Evolutionary conservation across 2,113 vertebrate species (phyloP), one percentile per base, ranked within the genome.

Genomic region (Kryptolebias marmoratus): DNA sequence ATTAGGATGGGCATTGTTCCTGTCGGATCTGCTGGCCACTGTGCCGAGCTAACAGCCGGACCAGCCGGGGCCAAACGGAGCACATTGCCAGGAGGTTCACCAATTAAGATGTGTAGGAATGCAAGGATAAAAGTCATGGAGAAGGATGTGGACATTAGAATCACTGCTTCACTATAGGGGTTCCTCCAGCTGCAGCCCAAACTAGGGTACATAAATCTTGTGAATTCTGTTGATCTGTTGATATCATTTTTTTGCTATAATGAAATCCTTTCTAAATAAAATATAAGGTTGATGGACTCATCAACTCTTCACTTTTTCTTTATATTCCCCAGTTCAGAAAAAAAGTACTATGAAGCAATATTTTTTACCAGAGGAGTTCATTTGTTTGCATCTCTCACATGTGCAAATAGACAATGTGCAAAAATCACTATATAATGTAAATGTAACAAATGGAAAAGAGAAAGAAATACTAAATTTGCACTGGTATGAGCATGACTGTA

Each of bases 1-100:
- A 93, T 94, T 94, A 93, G 75, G 82, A 83, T 66, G 79, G 75
- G 78, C 84, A 94, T 92, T 93, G 90, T 94, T 93, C 88, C 59
- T 63, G 28, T 71, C 28, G 81, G 80, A 56, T 78, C 88, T 63
- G 74, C 86, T 77, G 77, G 86, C 85, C 88, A 83, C 74, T 82
- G 83, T 76, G 80, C 82, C 30, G 84, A 85, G 75, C 71, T 75
- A 87, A 91, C 80, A 81, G 86, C 82, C 76, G 55, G 81, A 76
- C 84, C 66, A 63, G 80, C 59, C 32, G 64, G 80, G 76, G 81
- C 82, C 73, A 73, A 79, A 68, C 53, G 0, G 49, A 80, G 81
- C 53, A 42, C 59, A 18, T 80, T 82, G 84, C 79, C 86, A 74
- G 72, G 76, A 82, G 77, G 30, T 78, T 84, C 52, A 30, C 84